Base-by-base conservation (phyloP, 2,797 vertebrate genomes). In the Oryzias sinensis region DNA sequence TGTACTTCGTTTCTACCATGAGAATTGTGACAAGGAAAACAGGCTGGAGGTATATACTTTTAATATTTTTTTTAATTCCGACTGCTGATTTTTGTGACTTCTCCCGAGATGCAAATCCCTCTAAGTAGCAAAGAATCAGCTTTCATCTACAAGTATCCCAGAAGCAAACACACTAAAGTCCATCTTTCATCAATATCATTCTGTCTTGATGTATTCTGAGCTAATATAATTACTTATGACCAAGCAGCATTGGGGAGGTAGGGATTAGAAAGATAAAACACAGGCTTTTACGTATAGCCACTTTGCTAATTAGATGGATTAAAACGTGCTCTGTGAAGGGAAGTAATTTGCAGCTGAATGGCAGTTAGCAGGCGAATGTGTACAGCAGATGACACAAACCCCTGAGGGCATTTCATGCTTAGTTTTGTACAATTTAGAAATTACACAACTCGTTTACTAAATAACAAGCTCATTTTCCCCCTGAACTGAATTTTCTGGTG, bases 341-440 rank as follows among this genome's bases (percentile, higher is more conserved):
- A 88, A 87, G 86, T 90, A 65, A 92, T 91, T 90, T 92, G 86
- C 87, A 90, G 84, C 86, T 90, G 88, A 90, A 89, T 84, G 86
- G 84, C 87, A 83, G 87, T 88, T 88, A 88, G 80, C 37, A 68
- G 76, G 81, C 83, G 69, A 84, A 84, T 65, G 56, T 65, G 83
- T 70, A 74, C 63, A 85, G 77, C 87, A 84, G 85, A 85, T 90
- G 87, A 88, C 88, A 88, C 81, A 65, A 83, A 54, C 58, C 85
- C 87, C 90, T 59, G 44, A 65, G 86, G 84, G 80, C 58, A 72
- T 79, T 80, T 75, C 81, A 83, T 60, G 83, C 82, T 88, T 87
- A 85, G 86, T 89, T 89, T 89, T 86, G 68, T 81, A 82, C 88
- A 89, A 90, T 91, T 90, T 89, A 89, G 87, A 87, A 90, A 91